Evolutionary conservation across 1,140 invertebrate species (phyloP), one percentile per base, ranked within the genome.

Genomic region (Holotrichia oblita): DNA sequence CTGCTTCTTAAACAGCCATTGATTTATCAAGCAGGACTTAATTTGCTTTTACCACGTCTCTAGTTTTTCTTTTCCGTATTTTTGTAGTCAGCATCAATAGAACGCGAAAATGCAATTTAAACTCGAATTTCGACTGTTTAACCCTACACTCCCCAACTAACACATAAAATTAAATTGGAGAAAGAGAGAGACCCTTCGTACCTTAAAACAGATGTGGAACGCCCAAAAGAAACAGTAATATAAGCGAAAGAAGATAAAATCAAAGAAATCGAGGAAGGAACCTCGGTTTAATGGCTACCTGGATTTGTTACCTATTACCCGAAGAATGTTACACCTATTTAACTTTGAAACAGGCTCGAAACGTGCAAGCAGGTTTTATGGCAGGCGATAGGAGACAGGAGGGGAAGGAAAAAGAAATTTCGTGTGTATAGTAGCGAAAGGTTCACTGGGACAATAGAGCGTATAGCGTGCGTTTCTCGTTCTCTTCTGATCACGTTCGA

Each of bases 291-390:
- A 69, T 69, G 72, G 80, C 78, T 79, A 73, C 61, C 76, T 78
- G 81, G 83, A 84, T 83, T 84, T 83, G 82, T 84, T 82, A 81
- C 80, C 83, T 81, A 84, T 85, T 85, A 84, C 83, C 80, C 78
- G 83, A 84, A 80, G 84, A 84, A 85, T 85, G 85, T 85, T 85
- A 85, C 85, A 85, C 85, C 85, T 85, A 85, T 85, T 85, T 84
- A 85, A 84, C 83, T 85, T 84, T 83, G 83, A 85, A 84, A 82
- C 80, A 82, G 76, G 76, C 77, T 72, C 48, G 61, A 69, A 14
- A 69, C 61, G 61, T 69, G 61, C 27, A 34, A 20, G 27, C n/a
- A 55, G 17, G 12, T 17, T 7, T 17, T 55, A 55, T 17, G 14
- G 48, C 6, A 14, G 48, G 2, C 2, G 1, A 34, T 4, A 48